Base-by-base conservation (phyloP, 2,888 invertebrate species). In the Cantharis lateralis region DNA sequence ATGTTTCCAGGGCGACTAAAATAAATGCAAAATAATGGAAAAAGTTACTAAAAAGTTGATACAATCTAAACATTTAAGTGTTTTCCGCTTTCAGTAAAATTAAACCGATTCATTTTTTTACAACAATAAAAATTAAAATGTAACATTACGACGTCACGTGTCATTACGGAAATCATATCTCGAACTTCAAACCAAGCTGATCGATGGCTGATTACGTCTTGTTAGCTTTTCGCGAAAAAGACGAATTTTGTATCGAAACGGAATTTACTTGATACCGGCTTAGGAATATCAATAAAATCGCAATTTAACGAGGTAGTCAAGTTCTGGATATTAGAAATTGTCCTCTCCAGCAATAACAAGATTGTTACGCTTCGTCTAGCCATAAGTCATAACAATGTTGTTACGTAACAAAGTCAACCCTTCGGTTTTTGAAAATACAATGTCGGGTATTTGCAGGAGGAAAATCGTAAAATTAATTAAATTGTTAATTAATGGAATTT, bases 1-100 rank as follows among this genome's bases (percentile, higher is more conserved):
- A 71, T 26, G 28, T 64, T 71, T 32, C 26, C 64, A 32, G 32
- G 5, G 18, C 16, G 63, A 32, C 71, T 32, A 26, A 16, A 71
- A 63, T 28, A 63, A 71, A 71, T 18, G 62, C 32, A 63, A 64
- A 71, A 32, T 71, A 62, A 71, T 71, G 62, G 64, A 63, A 62
- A 71, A 71, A 71, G 71, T 63, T 24, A 26, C 26, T 24, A 62
- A 71, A 71, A 71, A 71, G 62, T 71, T 63, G 18, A 62, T 18
- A 62, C 62, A 32, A 32, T 32, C 32, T 32, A 32, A 48, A 48
- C 48, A n/a, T n/a, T 48, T 48, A 48, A 48, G 48, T 48, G 48
- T 48, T 48, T 48, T 48, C 48, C 48, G n/a, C 48, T 48, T n/a
- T n/a, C n/a, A n/a, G n/a, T 48, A 48, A n/a, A 48, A 48, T 48